Evolutionary conservation across 2,888 invertebrate species (phyloP), one percentile per base, ranked within the genome.

Genomic region (Tenthredo notha): DNA sequence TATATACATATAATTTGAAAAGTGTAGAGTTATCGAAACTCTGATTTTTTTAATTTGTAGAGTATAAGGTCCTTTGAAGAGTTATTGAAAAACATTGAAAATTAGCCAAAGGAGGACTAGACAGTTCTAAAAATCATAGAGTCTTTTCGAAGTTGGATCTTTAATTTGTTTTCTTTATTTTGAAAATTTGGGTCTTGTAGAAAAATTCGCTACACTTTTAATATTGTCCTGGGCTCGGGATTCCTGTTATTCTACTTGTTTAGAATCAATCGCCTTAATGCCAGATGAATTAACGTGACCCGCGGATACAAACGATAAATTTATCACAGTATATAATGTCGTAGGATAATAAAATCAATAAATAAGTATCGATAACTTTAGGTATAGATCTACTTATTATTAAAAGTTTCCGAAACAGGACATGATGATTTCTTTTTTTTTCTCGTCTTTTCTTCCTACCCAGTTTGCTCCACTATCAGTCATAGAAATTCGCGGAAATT

Each of bases 251-350:
- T 61, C 61, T 61, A 61, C 9, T 61, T 25, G 61, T 61, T 61
- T 61, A 61, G 61, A 61, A 61, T 61, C 61, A 25, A 61, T 61
- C 61, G 61, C 61, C 61, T 61, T 61, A 61, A 61, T 61, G 61
- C 61, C 61, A 61, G 61, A 61, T 61, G 61, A 61, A 61, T 61
- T 61, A 25, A 61, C 25, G 61, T 61, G 61, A 61, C 61, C 61
- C 61, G 61, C 61, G 61, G 25, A 61, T 25, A 25, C 25, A 61
- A 61, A 61, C 9, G 21, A 61, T 61, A 61, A 25, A 61, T 61
- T 61, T 25, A 25, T 12, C 7, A 61, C 10, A 25, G 21, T 25
- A 61, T 25, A 61, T 61, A 61, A 61, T 61, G 12, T 61, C 61
- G 61, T 61, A 25, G 21, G 25, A 9, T 61, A 61, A 61, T 25